Conservation (phyloP, 53 echinoderm and acorn worm genomes). For the Patiria pectinifera region DNA sequence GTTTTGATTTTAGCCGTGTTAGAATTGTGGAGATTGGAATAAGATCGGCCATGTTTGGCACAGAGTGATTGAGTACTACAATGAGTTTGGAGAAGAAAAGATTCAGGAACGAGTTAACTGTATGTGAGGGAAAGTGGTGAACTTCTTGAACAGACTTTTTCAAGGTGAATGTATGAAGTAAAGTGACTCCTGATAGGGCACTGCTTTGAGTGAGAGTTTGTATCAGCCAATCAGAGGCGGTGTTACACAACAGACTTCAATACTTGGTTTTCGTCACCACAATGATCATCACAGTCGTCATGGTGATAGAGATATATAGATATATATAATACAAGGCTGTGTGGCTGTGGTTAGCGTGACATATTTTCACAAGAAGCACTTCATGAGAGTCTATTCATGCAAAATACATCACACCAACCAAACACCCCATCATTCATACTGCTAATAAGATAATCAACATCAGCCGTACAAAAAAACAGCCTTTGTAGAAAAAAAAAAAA, state of each 20-base stretch:
- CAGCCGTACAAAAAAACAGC: constrained; percentile 56
- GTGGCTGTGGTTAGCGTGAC: constrained; percentile 87
- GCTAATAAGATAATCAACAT: constrained; percentile 54
- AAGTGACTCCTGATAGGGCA: constrained; percentile 22
- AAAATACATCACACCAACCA: constrained; percentile 98
- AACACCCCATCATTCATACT: constrained; percentile 66
- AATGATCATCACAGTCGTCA: constrained; percentile 35
- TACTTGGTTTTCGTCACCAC: constrained; percentile 44
- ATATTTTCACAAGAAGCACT: constrained; percentile 91
- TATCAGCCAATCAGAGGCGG: constrained; percentile 14
- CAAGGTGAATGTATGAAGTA: not conserved
- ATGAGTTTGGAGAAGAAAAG: not conserved
- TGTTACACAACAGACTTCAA: constrained; percentile 71
- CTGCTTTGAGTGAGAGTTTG: not conserved
- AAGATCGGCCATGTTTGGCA: constrained; percentile 9
- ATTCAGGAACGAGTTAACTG: not conserved
- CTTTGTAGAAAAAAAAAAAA: constrained; percentile 40
- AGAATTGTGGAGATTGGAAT: not conserved
- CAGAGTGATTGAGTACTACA: not conserved
- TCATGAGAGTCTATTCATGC: constrained; percentile 68
- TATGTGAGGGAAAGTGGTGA: not conserved
- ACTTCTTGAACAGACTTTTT: not conserved
- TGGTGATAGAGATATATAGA: constrained; percentile 57
- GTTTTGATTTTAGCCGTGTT: not conserved
- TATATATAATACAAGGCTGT: constrained; percentile 54